Evolutionary conservation across 2,888 invertebrate species (phyloP).

Genomic region (Apoderus coryli): DNA sequence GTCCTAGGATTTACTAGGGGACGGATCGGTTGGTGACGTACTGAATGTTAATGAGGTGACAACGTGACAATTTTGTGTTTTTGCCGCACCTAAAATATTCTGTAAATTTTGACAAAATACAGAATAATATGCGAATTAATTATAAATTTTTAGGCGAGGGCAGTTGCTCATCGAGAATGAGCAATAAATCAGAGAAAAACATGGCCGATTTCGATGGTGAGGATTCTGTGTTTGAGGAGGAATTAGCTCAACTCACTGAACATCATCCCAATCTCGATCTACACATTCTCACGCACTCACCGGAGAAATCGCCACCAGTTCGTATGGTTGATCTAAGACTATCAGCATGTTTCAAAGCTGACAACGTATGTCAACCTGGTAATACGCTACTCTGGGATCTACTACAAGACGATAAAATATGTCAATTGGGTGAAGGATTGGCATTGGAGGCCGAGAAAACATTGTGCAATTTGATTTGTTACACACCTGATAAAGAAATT

Average conservation of each 20-base stretch:
- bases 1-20: no score
- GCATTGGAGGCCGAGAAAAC: conserved; percentile 91
- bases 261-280: conserved; percentile 31
- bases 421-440: conserved; percentile 76
- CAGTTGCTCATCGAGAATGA: conserved; percentile 87
- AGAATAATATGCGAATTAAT: no score
- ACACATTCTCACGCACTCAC: conserved; percentile 26
- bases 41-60: no score
- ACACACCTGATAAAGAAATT: conserved; percentile 78
- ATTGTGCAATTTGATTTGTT: conserved; percentile 75
- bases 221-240: conserved; percentile 79
- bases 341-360: conserved; percentile 33
- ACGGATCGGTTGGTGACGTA: no score
- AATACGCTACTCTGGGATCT: conserved; percentile 90
- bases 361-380: conserved; percentile 75
- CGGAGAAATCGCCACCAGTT: conserved; percentile 26
- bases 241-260: conserved; percentile 56
- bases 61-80: no score
- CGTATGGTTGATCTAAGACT: conserved; percentile 29
- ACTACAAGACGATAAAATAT: conserved; percentile 79
- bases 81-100: no score
- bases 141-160: no score
- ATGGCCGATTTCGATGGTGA: conserved; percentile 89
- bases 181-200: conserved; percentile 87
- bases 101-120: no score